Evolutionary conservation across 2,888 invertebrate species (phyloP).

Genomic region (Osmoderma eremita): DNA sequence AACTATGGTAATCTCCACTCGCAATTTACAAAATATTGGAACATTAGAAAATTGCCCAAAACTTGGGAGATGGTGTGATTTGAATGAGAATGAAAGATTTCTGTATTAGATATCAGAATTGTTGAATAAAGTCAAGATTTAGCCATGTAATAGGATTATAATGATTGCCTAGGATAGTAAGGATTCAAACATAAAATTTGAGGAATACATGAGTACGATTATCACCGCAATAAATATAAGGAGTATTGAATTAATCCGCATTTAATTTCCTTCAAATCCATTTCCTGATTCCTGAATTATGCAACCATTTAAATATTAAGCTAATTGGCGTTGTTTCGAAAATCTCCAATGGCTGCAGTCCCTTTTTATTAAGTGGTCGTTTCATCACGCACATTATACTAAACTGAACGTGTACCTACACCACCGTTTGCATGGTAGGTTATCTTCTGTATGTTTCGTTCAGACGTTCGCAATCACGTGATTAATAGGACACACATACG

Average conservation of each 20-base stretch:
- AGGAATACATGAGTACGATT: not conserved
- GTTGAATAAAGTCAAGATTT: no score
- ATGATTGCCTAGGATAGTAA: no score
- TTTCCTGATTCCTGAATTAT: slow-evolving; percentile 5
- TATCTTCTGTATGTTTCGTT: slow-evolving; percentile 13
- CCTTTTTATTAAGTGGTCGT: not conserved
- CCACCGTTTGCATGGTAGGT: slow-evolving; percentile 1
- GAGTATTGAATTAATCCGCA: slow-evolving; percentile 9
- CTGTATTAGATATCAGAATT: no score
- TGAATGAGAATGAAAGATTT: no score
- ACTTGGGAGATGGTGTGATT: no score
- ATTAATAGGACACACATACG: slow-evolving; percentile 40
- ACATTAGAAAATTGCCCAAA: no score
- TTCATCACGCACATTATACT: not conserved
- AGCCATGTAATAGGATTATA: no score
- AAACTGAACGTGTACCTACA: not conserved
- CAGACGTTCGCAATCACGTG: slow-evolving; percentile 25
- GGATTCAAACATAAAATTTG: slow-evolving; percentile 10
- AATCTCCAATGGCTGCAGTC: not conserved
- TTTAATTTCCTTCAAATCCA: no score
- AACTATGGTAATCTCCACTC: no score
- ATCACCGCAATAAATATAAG: slow-evolving; percentile 7
- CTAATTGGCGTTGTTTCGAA: not conserved
- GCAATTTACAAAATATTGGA: no score
- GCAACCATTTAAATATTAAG: not conserved